Evolutionary conservation across 2,888 invertebrate genomes (phyloP).

Genomic region (Heliconius hortense): DNA sequence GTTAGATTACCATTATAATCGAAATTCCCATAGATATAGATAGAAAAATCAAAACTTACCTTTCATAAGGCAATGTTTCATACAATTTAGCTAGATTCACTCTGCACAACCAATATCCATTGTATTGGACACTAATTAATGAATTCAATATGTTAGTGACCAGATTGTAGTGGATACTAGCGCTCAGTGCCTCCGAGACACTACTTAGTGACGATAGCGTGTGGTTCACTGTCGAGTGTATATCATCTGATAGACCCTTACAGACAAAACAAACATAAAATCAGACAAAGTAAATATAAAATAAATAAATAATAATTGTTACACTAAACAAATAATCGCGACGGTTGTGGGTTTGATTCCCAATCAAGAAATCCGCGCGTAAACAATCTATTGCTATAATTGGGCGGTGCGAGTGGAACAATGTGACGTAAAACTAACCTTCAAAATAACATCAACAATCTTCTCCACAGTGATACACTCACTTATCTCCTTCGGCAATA

Average conservation of each 20-base stretch:
- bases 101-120: slow-evolving; percentile 93
- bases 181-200: slow-evolving; percentile 82
- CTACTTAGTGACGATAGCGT: slow-evolving; percentile 84
- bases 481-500: slow-evolving; percentile 64
- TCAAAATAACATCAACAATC: slow-evolving; percentile 78
- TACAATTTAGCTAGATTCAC: slow-evolving; percentile 79
- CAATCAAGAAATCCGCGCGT: too few species aligned
- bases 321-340: too few species aligned
- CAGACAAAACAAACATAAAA: slow-evolving; percentile 33
- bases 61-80: slow-evolving; percentile 69
- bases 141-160: slow-evolving; percentile 83
- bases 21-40: too few species aligned
- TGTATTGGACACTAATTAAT: slow-evolving; percentile 84
- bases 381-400: too few species aligned
- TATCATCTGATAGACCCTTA: slow-evolving; percentile 87
- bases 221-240: slow-evolving; percentile 88
- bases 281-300: too few species aligned
- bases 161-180: slow-evolving; percentile 82
- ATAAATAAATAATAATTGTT: too few species aligned
- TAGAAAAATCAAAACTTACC: slow-evolving; percentile 54
- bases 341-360: background rate
- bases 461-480: slow-evolving; percentile 69
- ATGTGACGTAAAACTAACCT: slow-evolving; percentile 63
- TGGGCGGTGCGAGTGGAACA: too few species aligned
- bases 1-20: background rate